Base-by-base conservation (phyloP, 1,140 invertebrate genomes). In the Drosophila funebris region DNA sequence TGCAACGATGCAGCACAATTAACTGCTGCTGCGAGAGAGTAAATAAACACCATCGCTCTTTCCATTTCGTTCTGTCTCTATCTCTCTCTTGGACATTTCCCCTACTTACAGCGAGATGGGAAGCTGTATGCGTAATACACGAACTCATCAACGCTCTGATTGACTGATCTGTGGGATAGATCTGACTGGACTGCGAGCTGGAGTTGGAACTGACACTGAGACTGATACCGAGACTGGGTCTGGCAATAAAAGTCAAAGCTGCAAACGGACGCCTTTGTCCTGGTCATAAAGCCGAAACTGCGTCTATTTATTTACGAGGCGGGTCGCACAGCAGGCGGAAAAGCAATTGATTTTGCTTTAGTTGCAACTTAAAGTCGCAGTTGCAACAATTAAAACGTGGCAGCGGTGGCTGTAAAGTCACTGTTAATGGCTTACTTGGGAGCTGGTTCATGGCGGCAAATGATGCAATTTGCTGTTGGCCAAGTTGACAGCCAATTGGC, bases 341-440 rank as follows among this genome's bases (percentile, higher is more conserved):
- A 72, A 75, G 62, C 82, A 78, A 85, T 85, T 87, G 82, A 87
- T 78, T 82, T 67, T 73, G 43, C 44, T 54, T 67, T 62, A 37
- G 60, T 43, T 63, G 61, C 52, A 50, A 57, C 50, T 43, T 33
- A 50, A 56, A 43, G 54, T 29, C 16, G 44, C 63, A 68, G 63
- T 53, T 53, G 60, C 74, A 87, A 87, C 81, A 85, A 85, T 85
- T 85, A 85, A 85, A 71, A 71, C 44, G 53, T 75, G 64, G 77
- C 81, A 76, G 72, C 78, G 54, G 66, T 29, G 68, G 78, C 77
- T 80, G 73, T 81, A 74, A 83, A 83, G 64, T 37, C 64, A 66
- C 58, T 78, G 82, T 87, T 85, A 85, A 85, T 85, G 78, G 82
- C 82, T 81, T 43, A 74, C 73, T 82, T 71, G 63, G 56, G 14